phyloP scores from a whole-genome alignment of 2,797 vertebrate genomes.

The Sarcoramphus papa region DNA sequence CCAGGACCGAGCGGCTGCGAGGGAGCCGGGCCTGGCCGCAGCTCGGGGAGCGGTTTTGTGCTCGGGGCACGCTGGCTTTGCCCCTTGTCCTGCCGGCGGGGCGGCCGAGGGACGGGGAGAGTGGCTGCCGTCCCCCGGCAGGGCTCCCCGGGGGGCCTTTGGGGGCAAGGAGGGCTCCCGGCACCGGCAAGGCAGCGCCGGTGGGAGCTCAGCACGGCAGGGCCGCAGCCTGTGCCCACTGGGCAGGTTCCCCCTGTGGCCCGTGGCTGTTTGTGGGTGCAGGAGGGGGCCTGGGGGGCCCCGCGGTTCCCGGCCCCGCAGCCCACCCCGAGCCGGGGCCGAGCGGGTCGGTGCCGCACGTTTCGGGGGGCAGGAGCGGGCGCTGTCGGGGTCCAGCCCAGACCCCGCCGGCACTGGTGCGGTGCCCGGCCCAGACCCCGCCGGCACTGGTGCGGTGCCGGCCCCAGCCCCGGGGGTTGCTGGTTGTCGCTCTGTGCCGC shows the following conservation, averaged over 20 bases:
- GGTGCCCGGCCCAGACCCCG: too few relatives aligned
- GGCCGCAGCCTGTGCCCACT: too few relatives aligned
- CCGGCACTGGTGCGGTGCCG: background rate
- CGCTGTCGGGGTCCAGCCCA: rapidly evolving
- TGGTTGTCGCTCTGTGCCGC: background rate
- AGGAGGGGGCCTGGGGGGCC: background rate
- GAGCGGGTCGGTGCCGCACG: background rate
- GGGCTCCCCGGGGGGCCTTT: background rate
- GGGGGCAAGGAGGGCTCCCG: too few relatives aligned
- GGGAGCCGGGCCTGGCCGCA: background rate
- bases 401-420: too few relatives aligned
- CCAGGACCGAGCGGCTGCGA: background rate
- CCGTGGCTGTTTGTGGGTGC: too few relatives aligned
- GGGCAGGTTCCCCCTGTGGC: too few relatives aligned
- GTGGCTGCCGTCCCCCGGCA: background rate
- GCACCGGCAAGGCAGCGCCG: too few relatives aligned
- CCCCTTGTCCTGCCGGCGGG: background rate
- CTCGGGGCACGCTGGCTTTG: background rate
- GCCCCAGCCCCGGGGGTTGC: background rate
- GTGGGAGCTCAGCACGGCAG: too few relatives aligned
- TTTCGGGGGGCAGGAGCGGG: too few relatives aligned
- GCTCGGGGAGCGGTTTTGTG: background rate
- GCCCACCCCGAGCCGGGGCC: too few relatives aligned
- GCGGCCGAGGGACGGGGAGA: background rate
- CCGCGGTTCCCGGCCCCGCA: too few relatives aligned